Evolutionary conservation across 2,113 vertebrate species (phyloP), one percentile per base, ranked within the genome.

Genomic region (Clarias batrachus): DNA sequence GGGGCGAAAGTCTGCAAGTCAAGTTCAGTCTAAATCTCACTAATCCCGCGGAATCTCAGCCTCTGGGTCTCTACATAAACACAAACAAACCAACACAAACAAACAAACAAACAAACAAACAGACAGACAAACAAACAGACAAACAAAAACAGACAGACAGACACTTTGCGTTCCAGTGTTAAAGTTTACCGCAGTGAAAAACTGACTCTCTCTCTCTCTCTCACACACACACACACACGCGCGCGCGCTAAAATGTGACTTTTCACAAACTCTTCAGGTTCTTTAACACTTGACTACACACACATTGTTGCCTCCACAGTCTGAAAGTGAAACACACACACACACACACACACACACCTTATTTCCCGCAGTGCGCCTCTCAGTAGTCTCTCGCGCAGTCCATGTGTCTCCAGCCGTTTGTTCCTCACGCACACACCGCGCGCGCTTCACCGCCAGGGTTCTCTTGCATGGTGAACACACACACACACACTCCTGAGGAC

Each of bases 121-220:
- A 56, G 0, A 56, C 54, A 56, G 4, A 10, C 54, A 56, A 1
- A 12, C 57, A 59, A 2, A 62, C 21, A 62, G 3, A 62, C 19
- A 66, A 33, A 48, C 6, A 74, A 12, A 68, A 3, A 68, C 11
- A 68, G n/a, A 68, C 13, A 68, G 13, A 63, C 62, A 37, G 3
- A 3, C 3, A 48, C 41, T 48, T 48, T 48, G 41, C 41, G 6
- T 48, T 48, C 41, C 41, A 0, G 41, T 48, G 5, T 48, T 6
- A 48, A 48, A 48, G 41, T 48, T 48, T 48, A 48, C 41, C 6
- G 41, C 41, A 48, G 41, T 48, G 41, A 48, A 48, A 48, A 48
- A 59, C 23, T 63, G 0, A 3, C 21, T 1, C 0, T 4, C 0
- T 8, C 2, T 23, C 0, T 23, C 0, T 23, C 0, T 52, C 14